Evolutionary conservation across 2,113 vertebrate genomes (phyloP).

Genomic region (Plecturocebus donacophilus): DNA sequence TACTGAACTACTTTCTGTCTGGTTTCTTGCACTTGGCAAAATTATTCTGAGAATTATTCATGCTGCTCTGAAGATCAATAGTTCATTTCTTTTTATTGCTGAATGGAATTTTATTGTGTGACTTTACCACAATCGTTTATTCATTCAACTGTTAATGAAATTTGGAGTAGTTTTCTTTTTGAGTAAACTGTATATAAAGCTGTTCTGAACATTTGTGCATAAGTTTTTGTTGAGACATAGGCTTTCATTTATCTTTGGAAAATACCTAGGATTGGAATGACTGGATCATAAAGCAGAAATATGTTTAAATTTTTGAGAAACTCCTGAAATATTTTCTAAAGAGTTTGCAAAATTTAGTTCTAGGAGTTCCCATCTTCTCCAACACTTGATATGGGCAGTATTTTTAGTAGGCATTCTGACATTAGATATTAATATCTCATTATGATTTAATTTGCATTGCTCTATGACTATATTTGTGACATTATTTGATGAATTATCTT

Average conservation of each 20-base stretch:
- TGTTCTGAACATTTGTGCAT: neutral
- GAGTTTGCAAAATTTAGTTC: neutral
- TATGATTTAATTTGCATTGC: neutral
- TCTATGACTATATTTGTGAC: neutral
- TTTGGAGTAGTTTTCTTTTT: neutral
- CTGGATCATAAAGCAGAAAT: neutral
- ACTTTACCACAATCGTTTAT: neutral
- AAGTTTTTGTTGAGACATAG: neutral
- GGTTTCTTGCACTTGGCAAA: neutral
- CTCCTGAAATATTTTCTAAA: neutral
- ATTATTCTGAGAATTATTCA: neutral
- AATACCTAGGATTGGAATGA: neutral
- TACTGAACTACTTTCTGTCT: neutral
- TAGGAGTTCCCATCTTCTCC: neutral
- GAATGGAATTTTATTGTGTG: neutral
- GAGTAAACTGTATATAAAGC: neutral
- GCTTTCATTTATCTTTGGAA: neutral
- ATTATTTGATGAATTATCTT: neutral
- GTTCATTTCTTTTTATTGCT: neutral
- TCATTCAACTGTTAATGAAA: neutral
- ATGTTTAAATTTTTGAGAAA: neutral
- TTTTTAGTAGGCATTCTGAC: neutral
- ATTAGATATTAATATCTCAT: neutral
- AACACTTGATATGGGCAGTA: neutral
- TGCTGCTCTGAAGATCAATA: neutral